Evolutionary conservation across 92 coral and sea anemone species (phyloP), one percentile per base, ranked within the genome.

Genomic region (Bergia sp.): DNA sequence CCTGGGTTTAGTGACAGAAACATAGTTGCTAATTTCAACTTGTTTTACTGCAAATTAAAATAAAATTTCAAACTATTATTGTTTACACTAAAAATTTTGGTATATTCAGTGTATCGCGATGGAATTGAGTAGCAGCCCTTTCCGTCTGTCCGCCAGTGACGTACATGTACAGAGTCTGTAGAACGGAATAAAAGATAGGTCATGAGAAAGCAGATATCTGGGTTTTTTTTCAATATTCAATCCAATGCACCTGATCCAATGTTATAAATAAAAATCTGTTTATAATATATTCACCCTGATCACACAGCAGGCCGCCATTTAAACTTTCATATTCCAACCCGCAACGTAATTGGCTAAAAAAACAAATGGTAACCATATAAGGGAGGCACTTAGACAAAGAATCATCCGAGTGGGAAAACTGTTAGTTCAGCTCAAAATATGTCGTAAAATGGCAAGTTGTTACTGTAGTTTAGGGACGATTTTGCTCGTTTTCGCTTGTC

Each of bases 401-500:
- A 83, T 36, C 71, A 80, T 23, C 66, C 13, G 42, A 49, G 67
- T 18, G 43, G 67, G 12, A 80, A 50, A 80, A 8, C 40, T 77
- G 37, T 18, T 76, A 42, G 18, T 49, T 15, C 44, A 8, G 15
- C 16, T 11, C 37, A 29, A 16, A 72, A 23, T 44, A 84, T 72
- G 79, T 69, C 36, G 45, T 45, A 44, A 84, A 37, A 84, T 84
- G 87, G 87, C 87, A 44, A 73, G 44, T 37, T 84, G 71, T 72
- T 84, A 84, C 43, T 84, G 13, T 37, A 84, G 71, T 84, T 84
- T 84, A 84, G 87, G 87, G 69, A 84, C 87, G 57, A 58, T 84
- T 84, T 45, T 84, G 49, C 77, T 84, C 67, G 77, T 74, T 21
- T 84, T 84, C 42, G 87, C 87, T 47, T 3, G 87, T 37, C 87